Percentiles rank a stretch among this genome's conserved stretches.
Evolutionary conservation across 2,113 vertebrate species (phyloP).

Genomic region (Sigmodon hispidus): DNA sequence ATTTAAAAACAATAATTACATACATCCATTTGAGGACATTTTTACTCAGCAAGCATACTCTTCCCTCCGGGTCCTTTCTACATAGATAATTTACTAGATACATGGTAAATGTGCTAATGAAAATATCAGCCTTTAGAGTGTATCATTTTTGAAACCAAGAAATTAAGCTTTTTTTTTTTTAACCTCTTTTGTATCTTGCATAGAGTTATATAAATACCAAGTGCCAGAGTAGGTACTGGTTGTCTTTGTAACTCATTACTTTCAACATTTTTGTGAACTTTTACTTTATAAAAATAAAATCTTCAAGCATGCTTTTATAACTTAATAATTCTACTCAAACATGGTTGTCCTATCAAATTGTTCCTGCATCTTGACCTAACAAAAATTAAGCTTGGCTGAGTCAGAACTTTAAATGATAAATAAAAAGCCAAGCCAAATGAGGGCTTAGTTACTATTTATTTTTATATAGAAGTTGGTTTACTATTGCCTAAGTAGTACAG

Average conservation of each 20-base stretch:
- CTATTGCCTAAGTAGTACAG: not conserved
- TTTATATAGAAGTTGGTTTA: not conserved
- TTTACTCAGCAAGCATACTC: not conserved
- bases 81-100: not conserved
- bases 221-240: rapidly evolving
- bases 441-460: not conserved
- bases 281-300: not conserved
- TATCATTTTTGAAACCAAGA: not conserved
- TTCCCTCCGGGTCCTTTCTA: not conserved
- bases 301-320: not conserved
- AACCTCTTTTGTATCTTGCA: not conserved
- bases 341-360: not conserved
- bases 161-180: not conserved
- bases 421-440: not conserved
- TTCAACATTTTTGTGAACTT: not conserved
- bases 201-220: not conserved
- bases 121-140: not conserved
- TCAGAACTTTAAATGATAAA: not conserved
- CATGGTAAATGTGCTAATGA: not conserved
- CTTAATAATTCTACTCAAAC: not conserved
- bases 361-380: not conserved
- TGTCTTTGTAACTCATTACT: not conserved
- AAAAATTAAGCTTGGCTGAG: not conserved
- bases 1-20: not conserved
- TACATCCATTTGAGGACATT: not conserved